Conservation (phyloP, 2,113 vertebrate genomes). For the Stictonetta naevosa region DNA sequence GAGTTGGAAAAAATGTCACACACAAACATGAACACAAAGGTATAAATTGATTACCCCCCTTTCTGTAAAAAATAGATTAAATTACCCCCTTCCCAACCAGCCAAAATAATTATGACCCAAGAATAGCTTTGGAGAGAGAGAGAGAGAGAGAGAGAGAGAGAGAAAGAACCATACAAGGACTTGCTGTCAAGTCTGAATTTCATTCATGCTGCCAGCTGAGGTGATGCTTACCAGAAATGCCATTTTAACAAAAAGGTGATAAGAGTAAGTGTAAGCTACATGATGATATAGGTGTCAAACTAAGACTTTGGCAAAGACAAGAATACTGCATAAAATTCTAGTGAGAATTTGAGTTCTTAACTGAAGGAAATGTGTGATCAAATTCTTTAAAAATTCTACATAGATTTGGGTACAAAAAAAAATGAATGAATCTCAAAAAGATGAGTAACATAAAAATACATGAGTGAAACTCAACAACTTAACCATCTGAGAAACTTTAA, state of each 20-base stretch:
- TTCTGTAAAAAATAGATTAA: neutral
- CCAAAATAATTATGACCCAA: neutral
- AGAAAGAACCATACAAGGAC: neutral
- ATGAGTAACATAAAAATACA: neutral
- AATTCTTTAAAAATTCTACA: conserved; percentile 18
- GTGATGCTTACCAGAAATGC: conserved; percentile 58
- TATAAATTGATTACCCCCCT: neutral
- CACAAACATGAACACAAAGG: neutral
- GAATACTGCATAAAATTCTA: conserved; percentile 36
- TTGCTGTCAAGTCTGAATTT: conserved; percentile 55
- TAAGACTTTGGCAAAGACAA: conserved; percentile 52
- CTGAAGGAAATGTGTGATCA: conserved; percentile 33
- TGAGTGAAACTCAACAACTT: neutral
- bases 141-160: neutral
- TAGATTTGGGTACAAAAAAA: conserved; percentile 6
- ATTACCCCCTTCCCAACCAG: neutral
- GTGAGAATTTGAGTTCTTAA: conserved; percentile 21
- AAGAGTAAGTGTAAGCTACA: conserved; percentile 54
- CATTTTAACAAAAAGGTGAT: conserved; percentile 51
- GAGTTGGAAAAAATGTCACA: neutral
- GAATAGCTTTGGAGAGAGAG: neutral
- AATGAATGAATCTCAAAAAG: neutral
- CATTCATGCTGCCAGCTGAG: conserved; percentile 39
- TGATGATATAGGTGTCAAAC: conserved; percentile 52
- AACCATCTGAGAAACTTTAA: neutral